Conservation (phyloP, 2,888 invertebrate genomes). For the Gordius sp. region DNA sequence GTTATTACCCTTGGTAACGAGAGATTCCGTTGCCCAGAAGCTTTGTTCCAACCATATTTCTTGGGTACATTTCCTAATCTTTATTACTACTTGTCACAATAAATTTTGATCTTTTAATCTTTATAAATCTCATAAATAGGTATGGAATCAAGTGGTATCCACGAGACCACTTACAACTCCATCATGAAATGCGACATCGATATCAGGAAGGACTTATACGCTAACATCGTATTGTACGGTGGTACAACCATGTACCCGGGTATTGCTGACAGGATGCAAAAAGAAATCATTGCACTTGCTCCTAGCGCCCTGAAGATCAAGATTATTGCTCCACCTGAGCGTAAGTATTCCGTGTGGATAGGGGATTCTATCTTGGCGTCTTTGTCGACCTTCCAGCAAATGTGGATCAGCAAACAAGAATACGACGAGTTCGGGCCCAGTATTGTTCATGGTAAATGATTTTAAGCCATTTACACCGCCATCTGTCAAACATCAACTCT, state of each 20-base stretch:
- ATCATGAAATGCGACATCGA: slow-evolving; percentile 84
- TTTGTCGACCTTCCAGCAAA: slow-evolving; percentile 60
- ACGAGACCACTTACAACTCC: slow-evolving; percentile 67
- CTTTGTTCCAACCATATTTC: slow-evolving; percentile 66
- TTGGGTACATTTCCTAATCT: slow-evolving; percentile 19
- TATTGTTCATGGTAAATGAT: slow-evolving; percentile 85
- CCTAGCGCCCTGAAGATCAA: slow-evolving; percentile 37
- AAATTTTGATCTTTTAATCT: background rate
- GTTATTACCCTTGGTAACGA: slow-evolving; percentile 68
- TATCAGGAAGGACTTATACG: slow-evolving; percentile 68
- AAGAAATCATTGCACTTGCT: slow-evolving; percentile 62
- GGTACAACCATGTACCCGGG: slow-evolving; percentile 64
- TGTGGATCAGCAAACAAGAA: slow-evolving; percentile 90
- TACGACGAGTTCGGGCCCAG: slow-evolving; percentile 83
- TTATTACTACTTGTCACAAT: background rate
- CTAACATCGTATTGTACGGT: slow-evolving; percentile 32
- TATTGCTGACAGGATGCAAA: slow-evolving; percentile 82
- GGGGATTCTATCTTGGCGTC: slow-evolving; percentile 84
- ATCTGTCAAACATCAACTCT: too few species aligned
- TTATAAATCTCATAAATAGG: slow-evolving; percentile 20
- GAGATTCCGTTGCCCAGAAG: slow-evolving; percentile 61
- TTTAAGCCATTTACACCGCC: slow-evolving; percentile 37
- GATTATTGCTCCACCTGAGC: slow-evolving; percentile 38
- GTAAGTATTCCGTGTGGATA: slow-evolving; percentile 93
- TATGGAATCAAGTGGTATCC: slow-evolving; percentile 63